Conservation (phyloP, 2,888 invertebrate genomes). For the Ochropleura leucogaster region DNA sequence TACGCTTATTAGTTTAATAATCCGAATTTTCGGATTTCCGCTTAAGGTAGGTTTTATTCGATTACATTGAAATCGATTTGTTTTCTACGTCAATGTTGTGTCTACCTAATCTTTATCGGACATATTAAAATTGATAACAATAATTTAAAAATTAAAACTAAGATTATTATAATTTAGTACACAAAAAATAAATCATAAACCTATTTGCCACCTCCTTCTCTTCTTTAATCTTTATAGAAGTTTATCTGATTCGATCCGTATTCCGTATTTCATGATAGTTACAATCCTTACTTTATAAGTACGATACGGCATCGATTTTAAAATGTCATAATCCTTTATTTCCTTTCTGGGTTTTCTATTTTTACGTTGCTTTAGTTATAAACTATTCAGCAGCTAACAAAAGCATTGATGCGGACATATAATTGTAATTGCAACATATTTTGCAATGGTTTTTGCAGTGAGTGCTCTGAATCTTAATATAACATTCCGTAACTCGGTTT, state of each 20-base stretch:
- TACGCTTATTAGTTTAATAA: neutral
- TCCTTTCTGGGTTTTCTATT: slow-evolving; percentile 1
- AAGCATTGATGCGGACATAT: neutral
- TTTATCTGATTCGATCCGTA: neutral
- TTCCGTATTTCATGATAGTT: neutral
- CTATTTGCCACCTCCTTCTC: neutral
- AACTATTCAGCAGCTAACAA: neutral
- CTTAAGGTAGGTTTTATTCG: neutral
- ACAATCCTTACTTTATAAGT: neutral
- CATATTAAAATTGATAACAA: neutral
- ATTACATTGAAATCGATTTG: neutral
- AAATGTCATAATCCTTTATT: neutral
- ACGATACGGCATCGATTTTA: neutral
- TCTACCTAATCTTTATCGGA: neutral
- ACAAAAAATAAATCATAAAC: neutral
- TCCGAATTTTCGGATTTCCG: neutral
- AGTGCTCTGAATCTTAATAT: slow-evolving; percentile 23
- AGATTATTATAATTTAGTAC: neutral
- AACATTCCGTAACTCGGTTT: slow-evolving; percentile 30
- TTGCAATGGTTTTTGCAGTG: slow-evolving; percentile 4
- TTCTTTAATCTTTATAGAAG: neutral
- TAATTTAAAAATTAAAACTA: neutral
- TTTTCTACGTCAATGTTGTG: neutral
- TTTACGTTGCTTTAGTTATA: neutral
- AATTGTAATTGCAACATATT: slow-evolving; percentile 23